phyloP scores from a whole-genome alignment of 64 coral and sea anemone species.

The Porites australiensis region DNA sequence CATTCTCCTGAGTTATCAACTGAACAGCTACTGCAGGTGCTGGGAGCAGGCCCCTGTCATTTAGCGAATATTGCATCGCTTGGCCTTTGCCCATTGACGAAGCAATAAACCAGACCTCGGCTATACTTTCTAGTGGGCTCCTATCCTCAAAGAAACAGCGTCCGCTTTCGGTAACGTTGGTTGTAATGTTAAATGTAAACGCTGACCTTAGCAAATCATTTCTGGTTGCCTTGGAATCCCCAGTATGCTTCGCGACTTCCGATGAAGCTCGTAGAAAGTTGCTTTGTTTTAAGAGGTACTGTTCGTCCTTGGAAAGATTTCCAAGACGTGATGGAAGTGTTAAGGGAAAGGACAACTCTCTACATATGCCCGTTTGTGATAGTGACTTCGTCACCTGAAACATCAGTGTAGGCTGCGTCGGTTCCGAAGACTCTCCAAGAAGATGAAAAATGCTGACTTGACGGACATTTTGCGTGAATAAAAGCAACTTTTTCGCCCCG shows the following conservation, averaged over 20 bases:
- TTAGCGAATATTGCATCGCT: constrained; percentile 33
- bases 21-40: constrained; percentile 72
- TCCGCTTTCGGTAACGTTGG: neutral
- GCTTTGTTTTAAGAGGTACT: constrained; percentile 64
- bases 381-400: constrained; percentile 67
- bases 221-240: neutral
- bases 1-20: constrained; percentile 6
- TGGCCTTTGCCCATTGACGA: constrained; percentile 67
- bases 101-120: constrained; percentile 60
- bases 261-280: constrained; percentile 82
- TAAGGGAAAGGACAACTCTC: constrained; percentile 30
- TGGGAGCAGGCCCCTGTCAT: constrained; percentile 60
- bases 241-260: neutral
- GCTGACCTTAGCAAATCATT: neutral
- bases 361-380: neutral
- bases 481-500: constrained; percentile 67
- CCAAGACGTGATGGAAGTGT: constrained; percentile 29
- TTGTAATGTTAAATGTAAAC: neutral
- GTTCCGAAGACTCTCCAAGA: constrained; percentile 18
- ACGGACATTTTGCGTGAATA: constrained; percentile 86
- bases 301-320: constrained; percentile 34
- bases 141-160: neutral
- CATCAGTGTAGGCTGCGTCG: constrained; percentile 39
- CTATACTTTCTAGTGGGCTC: neutral
- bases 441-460: constrained; percentile 67